Base-by-base conservation (phyloP, 1,140 invertebrate genomes). In the Arctopsyche grandis region DNA sequence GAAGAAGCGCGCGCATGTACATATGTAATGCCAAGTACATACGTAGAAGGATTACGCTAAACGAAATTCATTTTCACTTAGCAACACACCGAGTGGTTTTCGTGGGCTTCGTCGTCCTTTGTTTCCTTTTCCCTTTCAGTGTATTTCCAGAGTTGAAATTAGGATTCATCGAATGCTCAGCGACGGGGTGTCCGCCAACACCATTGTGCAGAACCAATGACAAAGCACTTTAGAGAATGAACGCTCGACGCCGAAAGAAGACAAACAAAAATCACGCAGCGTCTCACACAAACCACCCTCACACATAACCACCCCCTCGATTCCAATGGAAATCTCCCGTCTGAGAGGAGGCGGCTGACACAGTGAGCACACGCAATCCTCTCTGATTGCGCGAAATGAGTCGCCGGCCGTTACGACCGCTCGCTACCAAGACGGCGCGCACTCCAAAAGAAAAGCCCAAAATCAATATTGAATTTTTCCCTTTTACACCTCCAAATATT, bases 171-270 rank as follows among this genome's bases (percentile, higher is more conserved):
- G 71, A 56, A 56, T 46, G 44, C 38, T 10, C 43, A 21, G 14
- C 9, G 63, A 22, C 63, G 22, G 24, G 48, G 48, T 52, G 48
- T 66, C 69, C 38, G 43, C 19, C 60, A 10, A 10, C 19, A 5
- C 69, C 21, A 71, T 71, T 48, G 44, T 48, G 44, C 69, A n/a
- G 38, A 74, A 74, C 26, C 71, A 56, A 56, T 74, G 71, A 74
- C 71, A 74, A 74, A 74, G 71, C 71, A 74, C 71, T 74, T 74
- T 74, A 46, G 12, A 74, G 52, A 74, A 74, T 74, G 71, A 74
- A 29, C 9, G n/a, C 46, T 48, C n/a, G 3, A n/a, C 9, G 69
- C 24, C 16, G 38, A 74, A 29, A 70, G 69, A 70, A 70, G 69
- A 70, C 71, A 74, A 74, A 74, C 71, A 74, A 74, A 74, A 74